Conservation (phyloP, 1,140 invertebrate genomes). For the Drosophila ercepeae region DNA sequence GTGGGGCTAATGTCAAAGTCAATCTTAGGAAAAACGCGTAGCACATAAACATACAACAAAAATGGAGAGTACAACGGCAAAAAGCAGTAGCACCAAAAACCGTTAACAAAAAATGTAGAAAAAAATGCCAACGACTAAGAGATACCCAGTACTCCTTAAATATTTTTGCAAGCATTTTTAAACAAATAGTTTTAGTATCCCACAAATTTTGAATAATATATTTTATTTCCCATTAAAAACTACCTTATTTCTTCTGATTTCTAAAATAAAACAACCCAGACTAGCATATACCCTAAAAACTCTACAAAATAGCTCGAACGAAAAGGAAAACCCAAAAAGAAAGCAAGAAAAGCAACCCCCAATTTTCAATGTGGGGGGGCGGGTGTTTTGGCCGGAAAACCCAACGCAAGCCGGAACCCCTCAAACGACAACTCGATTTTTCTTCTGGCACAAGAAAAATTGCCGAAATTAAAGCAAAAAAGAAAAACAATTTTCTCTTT, state of each 20-base stretch:
- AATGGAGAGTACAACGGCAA: conserved; percentile 56
- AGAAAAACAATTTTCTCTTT: conserved; percentile 77
- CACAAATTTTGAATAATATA: background rate
- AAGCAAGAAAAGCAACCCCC: conserved; percentile 65
- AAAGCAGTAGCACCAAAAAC: conserved; percentile 30
- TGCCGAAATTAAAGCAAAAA: conserved; percentile 80
- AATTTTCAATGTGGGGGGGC: conserved; percentile 47
- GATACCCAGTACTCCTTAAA: background rate
- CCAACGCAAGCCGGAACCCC: conserved; percentile 51
- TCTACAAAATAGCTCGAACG: background rate
- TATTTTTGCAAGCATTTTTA: background rate
- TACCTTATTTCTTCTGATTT: background rate
- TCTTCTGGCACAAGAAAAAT: conserved; percentile 79
- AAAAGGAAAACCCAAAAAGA: conserved; percentile 38
- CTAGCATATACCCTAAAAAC: conserved; percentile 8
- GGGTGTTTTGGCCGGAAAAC: conserved; percentile 26
- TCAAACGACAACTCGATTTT: conserved; percentile 78
- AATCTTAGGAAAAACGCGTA: conserved; percentile 82
- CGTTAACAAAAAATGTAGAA: conserved; percentile 31
- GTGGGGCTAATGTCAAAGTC: conserved; percentile 81
- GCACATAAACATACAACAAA: conserved; percentile 78
- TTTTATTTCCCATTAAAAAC: background rate
- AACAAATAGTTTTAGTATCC: background rate
- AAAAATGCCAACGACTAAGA: conserved; percentile 1
- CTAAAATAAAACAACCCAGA: background rate